Conservation (phyloP, 2,888 invertebrate genomes). For the Amphipyra berbera region DNA sequence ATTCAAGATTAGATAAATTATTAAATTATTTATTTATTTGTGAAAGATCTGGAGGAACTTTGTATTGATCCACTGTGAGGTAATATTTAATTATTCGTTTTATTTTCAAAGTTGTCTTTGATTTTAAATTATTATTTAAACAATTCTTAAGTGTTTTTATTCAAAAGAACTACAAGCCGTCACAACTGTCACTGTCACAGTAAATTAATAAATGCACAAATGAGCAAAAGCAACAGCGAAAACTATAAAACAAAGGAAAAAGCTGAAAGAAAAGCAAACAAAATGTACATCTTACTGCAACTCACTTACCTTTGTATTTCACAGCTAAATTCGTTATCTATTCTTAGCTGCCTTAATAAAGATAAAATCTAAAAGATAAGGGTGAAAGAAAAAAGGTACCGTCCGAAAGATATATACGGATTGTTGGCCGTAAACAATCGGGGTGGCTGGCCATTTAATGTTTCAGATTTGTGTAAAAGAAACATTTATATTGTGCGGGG, state of each 20-base stretch:
- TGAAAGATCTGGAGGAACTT: too few relatives aligned
- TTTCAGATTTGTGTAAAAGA: conserved; percentile 49
- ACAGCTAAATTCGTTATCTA: conserved; percentile 49
- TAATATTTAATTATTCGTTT: too few relatives aligned
- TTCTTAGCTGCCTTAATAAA: conserved; percentile 50
- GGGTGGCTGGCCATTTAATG: conserved; percentile 45
- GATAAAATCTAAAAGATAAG: conserved; percentile 58
- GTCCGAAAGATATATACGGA: conserved; percentile 49
- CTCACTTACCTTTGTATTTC: conserved; percentile 33
- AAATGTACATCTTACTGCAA: conserved; percentile 25
- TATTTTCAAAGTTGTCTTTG: too few relatives aligned
- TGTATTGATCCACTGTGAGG: too few relatives aligned
- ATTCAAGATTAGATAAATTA: too few relatives aligned
- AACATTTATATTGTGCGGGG: conserved; percentile 27
- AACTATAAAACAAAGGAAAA: conserved; percentile 2
- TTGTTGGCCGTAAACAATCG: conserved; percentile 51
- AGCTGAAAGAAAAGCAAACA: conserved; percentile 11
- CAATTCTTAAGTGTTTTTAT: too few relatives aligned
- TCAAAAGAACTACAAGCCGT: neutral
- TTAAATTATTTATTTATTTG: too few relatives aligned
- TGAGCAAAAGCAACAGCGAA: conserved; percentile 7
- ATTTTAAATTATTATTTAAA: too few relatives aligned
- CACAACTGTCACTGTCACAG: neutral
- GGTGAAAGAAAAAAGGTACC: conserved; percentile 43
- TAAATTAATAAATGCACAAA: conserved; percentile 26